Evolutionary conservation across 2,888 invertebrate species (phyloP).

Genomic region (Selenia dentaria): DNA sequence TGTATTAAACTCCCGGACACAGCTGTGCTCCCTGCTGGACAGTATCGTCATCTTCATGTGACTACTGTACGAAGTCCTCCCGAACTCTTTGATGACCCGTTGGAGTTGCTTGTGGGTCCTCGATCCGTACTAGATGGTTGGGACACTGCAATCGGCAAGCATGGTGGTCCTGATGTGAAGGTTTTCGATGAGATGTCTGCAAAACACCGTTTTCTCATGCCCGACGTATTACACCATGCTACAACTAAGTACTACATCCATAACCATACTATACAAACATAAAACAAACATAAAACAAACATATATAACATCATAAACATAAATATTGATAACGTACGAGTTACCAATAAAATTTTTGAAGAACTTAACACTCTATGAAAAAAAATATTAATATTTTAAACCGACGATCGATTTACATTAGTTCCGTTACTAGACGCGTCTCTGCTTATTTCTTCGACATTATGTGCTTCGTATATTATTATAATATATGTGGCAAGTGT

Average conservation of each 20-base stretch:
- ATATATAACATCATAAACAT: too few relatives aligned
- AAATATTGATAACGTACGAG: too few relatives aligned
- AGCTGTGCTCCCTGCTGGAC: constrained; percentile 90
- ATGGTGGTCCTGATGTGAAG: constrained; percentile 61
- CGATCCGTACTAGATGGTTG: constrained; percentile 91
- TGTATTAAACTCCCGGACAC: constrained; percentile 83
- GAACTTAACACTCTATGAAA: too few relatives aligned
- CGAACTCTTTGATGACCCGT: constrained; percentile 91
- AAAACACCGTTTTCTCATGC: constrained; percentile 35
- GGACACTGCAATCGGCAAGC: constrained; percentile 77
- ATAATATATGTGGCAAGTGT: too few relatives aligned
- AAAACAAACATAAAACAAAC: too few relatives aligned
- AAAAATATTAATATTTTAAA: too few relatives aligned
- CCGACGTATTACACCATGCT: constrained; percentile 2
- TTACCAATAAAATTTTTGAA: too few relatives aligned
- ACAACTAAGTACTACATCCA: not conserved
- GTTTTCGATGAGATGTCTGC: constrained; percentile 59
- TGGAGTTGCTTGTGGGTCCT: constrained; percentile 92
- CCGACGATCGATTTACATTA: too few relatives aligned
- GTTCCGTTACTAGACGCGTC: too few relatives aligned
- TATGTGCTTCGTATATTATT: too few relatives aligned
- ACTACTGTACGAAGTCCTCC: constrained; percentile 86
- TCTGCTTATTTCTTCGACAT: too few relatives aligned
- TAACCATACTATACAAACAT: too few relatives aligned
- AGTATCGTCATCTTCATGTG: constrained; percentile 87